Evolutionary conservation across 2,797 vertebrate species (phyloP), one percentile per base, ranked within the genome.

Genomic region (Kryptolebias ocellatus): DNA sequence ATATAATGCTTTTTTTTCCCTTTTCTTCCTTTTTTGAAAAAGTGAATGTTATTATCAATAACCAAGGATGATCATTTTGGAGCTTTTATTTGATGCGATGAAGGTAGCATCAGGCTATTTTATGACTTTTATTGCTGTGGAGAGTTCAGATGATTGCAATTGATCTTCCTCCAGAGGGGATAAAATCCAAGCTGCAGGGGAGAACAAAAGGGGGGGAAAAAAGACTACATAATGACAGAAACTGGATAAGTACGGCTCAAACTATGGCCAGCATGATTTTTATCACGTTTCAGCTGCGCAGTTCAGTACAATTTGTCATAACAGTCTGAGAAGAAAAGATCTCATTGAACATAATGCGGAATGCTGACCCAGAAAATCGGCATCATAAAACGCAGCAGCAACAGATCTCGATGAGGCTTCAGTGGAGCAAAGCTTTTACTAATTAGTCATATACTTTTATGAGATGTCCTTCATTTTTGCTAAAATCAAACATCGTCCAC

Each of bases 91-190:
- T 47, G 42, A 53, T 62, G 66, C 53, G 72, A 57, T 74, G 64
- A 75, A 81, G 80, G 74, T 61, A 72, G 61, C 56, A 68, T 75
- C 60, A 20, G 55, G 50, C 34, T 42, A 12, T 74, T 84, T 66
- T 58, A 80, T 83, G 70, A 79, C 42, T 70, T 72, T 80, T 53
- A 83, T 82, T 70, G 57, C 75, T 17, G 57, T 62, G 28, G 53
- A 73, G 53, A 57, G 47, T 71, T 80, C 66, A 64, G 62, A 76
- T 86, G 81, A 86, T 89, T 83, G 77, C 76, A 77, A 85, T 80
- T 89, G 83, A 87, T 89, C 72, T 64, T 67, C 31, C 57, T 74
- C 75, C 63, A 85, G 61, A 52, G 53, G 71, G 62, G 44, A 79
- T 69, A 59, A 83, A 86, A 72, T 73, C 61, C 45, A 67, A 71